These are phyloP conservation scores for Rhea pennata DNA, from an alignment of 2,113 vertebrate species.

Conservation along the genomic window DNA sequence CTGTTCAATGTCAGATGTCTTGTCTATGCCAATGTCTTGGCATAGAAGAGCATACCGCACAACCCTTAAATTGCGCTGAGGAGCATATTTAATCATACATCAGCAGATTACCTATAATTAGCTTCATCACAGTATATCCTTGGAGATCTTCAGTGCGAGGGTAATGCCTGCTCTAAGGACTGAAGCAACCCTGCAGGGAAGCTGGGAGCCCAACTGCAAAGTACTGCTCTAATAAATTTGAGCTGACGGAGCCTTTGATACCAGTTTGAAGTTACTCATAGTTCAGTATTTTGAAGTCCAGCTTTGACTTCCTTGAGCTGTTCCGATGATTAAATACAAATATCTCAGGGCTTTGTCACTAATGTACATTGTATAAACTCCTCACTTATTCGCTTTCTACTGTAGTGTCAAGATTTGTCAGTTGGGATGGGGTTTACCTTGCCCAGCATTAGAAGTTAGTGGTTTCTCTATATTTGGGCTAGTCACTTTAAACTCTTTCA, in stretches of 20 bases:
- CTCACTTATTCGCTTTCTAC: not conserved
- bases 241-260: not conserved
- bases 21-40: not conserved
- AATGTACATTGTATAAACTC: not conserved
- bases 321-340: not conserved
- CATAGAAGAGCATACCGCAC: not conserved
- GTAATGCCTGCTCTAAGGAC: not conserved
- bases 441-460: not conserved
- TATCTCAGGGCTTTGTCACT: not conserved
- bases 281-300: not conserved
- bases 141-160: not conserved
- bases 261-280: not conserved
- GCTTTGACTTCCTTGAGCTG: not conserved
- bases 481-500: not conserved
- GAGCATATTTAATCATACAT: not conserved
- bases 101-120: slow-evolving; percentile 41
- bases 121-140: not conserved
- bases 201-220: not conserved
- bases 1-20: not conserved
- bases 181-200: not conserved
- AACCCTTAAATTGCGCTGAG: not conserved
- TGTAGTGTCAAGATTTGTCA: not conserved
- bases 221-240: not conserved
- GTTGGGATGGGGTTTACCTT: not conserved
- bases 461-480: not conserved